Evolutionary conservation across 2,888 invertebrate species (phyloP), one percentile per base, ranked within the genome.

Genomic region (Sarcophaga carnaria): DNA sequence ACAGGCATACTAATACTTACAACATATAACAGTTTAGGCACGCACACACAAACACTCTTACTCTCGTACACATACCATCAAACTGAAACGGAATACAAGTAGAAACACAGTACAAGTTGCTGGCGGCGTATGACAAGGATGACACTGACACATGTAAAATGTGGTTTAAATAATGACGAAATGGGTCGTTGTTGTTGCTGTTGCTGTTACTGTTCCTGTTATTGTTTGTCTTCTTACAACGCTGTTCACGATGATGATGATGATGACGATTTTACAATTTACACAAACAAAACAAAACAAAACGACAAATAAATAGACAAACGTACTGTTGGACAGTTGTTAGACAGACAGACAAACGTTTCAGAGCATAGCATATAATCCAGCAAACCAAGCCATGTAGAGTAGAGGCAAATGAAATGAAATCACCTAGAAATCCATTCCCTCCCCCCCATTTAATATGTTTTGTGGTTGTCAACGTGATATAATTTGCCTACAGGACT

Each of bases 151-250:
- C 90, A 92, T 92, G 92, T 92, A 87, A 92, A 92, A 90, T 92
- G 92, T 89, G 92, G 92, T 91, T 91, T 91, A 91, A 91, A 91
- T 92, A 91, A 91, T 92, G 92, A 92, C 91, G 92, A 92, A 91
- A 91, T 87, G 77, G 81, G 83, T 87, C 84, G 80, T 67, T 66
- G 79, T 71, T 70, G 63, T 54, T 37, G 62, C 0, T 20, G 62
- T n/a, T 62, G 20, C 17, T 22, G 22, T 22, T 22, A 1, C 22
- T 22, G 62, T n/a, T 62, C 10, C 17, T 59, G 2, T 59, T 17
- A 70, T 83, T 77, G 69, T 87, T 78, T 86, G 69, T 86, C 72
- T 37, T 10, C 37, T 83, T 67, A 78, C 77, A 80, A 74, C 74
- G 78, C 74, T 86, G 11, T 14, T 54, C 10, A 12, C 17, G 77